Evolutionary conservation across 2,888 invertebrate genomes (phyloP), one percentile per base, ranked within the genome.

Genomic region (Metallyticus violacea): DNA sequence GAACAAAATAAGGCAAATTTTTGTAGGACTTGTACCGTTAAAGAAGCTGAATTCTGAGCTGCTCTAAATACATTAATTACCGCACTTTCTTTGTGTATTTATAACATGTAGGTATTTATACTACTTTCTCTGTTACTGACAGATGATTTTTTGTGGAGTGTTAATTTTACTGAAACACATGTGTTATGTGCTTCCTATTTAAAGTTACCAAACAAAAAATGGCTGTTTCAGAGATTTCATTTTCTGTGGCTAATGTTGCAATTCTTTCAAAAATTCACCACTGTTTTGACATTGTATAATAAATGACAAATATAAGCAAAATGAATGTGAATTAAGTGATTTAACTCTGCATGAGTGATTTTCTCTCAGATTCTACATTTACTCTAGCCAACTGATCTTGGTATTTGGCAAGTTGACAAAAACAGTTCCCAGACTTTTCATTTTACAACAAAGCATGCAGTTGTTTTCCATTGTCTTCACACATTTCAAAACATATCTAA

Each of bases 371-470:
- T 62, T 62, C 40, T 62, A 62, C 40, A 62, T 62, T 62, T 15
- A 15, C n/a, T n/a, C n/a, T 62, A 4, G 40, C 40, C 40, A 62
- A 62, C 40, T 62, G 40, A 62, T 62, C 40, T 62, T 62, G 40
- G 40, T 62, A 62, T 62, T 62, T 62, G 9, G 40, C 15, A 62
- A 62, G 40, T 0, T 4, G 40, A 62, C 40, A 62, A 62, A n/a
- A 83, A 77, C 83, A 83, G 83, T 83, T 83, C 83, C 83, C 83
- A 83, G 28, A 83, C 83, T n/a, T 29, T 22, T 29, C 85, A 76
- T 26, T 26, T 85, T 79, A 85, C 62, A 85, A 79, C 85, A 85
- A 9, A 83, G 77, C 83, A 83, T 77, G 77, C 83, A 77, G 79
- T 85, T 28, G 76, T 22, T 76, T 80, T 80, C 80, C 85, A 85